Base-by-base conservation (phyloP, 2,113 vertebrate species). In the Galemys pyrenaicus region DNA sequence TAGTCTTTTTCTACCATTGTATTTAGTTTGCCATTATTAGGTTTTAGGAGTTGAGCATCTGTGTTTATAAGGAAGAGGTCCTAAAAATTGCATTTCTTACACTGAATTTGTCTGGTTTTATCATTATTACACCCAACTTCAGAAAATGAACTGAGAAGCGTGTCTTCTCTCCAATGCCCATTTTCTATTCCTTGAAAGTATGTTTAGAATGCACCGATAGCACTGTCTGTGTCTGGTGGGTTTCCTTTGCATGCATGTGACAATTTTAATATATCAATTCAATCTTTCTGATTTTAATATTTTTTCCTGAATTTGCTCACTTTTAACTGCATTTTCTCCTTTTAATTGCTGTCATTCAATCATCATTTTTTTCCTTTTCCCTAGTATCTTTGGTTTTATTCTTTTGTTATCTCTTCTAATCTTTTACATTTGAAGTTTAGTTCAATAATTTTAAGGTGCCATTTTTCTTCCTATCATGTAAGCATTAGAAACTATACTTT, bases 11-110 rank as follows among this genome's bases (percentile, higher is more conserved):
- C 16, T 81, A 37, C 46, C 22, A 32, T 16, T 5, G 15, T 65
- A 74, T 88, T 87, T 41, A 13, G 10, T 70, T 79, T 60, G 28
- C 41, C 30, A 54, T 24, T 74, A 15, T 46, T 67, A 68, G 24
- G 7, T 32, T 58, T 44, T 64, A 71, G 46, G 54, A 74, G 39
- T 91, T 73, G 26, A 37, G 24, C 37, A 65, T 75, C 54, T 39
- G 11, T 65, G 56, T 41, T 41, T 26, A 10, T 68, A 64, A 83
- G 20, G 64, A 67, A 56, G 30, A 65, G 44, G 30, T 35, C 28
- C 22, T 90, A 85, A 41, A 71, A 73, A 80, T n/a, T 80, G 68
- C 67, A 58, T 73, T 86, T 86, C 56, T 80, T 73, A 86, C 3
- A 80, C 19, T 49, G 56, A 86, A 54, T 3, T 26, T 86, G 37